These are phyloP conservation scores for Amazona guildingii DNA, from an alignment of 2,113 vertebrate genomes.

Conservation along the genomic window DNA sequence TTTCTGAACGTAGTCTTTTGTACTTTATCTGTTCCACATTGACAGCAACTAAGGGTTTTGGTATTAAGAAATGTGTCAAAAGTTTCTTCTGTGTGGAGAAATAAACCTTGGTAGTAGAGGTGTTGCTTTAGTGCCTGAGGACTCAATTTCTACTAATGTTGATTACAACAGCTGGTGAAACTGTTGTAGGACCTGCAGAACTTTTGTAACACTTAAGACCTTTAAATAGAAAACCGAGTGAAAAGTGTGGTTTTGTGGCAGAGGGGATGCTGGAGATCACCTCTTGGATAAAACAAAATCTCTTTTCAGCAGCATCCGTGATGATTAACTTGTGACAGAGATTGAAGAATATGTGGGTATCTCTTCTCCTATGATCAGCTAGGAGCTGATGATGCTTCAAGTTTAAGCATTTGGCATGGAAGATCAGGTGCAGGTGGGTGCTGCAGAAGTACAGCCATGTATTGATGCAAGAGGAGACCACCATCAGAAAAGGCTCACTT, in stretches of 20 bases:
- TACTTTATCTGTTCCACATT: not conserved
- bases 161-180: not conserved
- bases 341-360: fast-evolving
- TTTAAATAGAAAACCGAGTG: not conserved
- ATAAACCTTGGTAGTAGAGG: not conserved
- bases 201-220: too few species aligned
- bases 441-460: not conserved
- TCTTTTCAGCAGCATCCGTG: not conserved
- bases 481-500: not conserved
- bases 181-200: not conserved
- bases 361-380: not conserved
- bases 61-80: not conserved
- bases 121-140: not conserved
- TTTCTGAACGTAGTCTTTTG: not conserved
- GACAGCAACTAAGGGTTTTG: not conserved
- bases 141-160: not conserved
- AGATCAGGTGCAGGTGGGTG: not conserved
- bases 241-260: not conserved
- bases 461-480: not conserved
- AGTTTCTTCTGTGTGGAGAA: not conserved
- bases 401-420: not conserved
- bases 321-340: not conserved
- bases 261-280: not conserved
- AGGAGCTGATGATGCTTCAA: not conserved
- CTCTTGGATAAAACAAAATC: not conserved